Evolutionary conservation across 1,140 invertebrate species (phyloP), one percentile per base, ranked within the genome.

Genomic region (Saccostrea cuccullata): DNA sequence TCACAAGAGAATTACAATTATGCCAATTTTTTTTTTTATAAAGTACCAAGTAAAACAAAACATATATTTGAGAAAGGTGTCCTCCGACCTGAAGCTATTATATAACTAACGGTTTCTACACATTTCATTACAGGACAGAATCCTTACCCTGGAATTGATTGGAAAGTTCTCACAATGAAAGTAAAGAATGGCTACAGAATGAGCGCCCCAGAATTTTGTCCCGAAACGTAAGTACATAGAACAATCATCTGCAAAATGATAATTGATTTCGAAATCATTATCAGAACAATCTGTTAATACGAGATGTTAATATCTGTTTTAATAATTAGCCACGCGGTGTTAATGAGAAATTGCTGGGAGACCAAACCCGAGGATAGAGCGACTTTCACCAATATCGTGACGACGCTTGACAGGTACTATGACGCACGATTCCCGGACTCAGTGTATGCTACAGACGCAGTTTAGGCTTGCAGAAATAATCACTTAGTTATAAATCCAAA

Each of bases 131-230:
- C 56, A 64, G 96, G 95, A 15, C 93, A 96, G 2, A 96, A 96
- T 88, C 97, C 97, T 1, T 98, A 98, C 95, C 97, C 97, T 0
- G 97, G 97, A 40, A 96, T 98, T 8, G 96, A 96, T 30, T 96
- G 97, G 0, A 96, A 97, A 91, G 96, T 97, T 93, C 95, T 98
- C 1, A 97, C 96, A 94, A 96, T 96, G 20, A 88, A 58, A 20
- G 47, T 92, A 0, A 90, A 86, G 70, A 40, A 20, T 60, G 91
- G 91, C n/a, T 90, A 91, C 30, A 84, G 92, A 73, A 91, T 92
- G 89, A 20, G 88, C 1, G 87, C 85, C 30, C 92, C 92, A 9
- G 89, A 91, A 84, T 88, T 89, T 47, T 90, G 89, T 70, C 86
- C 89, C 56, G 89, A 91, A 70, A 89, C 84, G 90, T 92, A 89